Base-by-base conservation (phyloP, 1,140 invertebrate genomes). In the Drosophila persimilis region DNA sequence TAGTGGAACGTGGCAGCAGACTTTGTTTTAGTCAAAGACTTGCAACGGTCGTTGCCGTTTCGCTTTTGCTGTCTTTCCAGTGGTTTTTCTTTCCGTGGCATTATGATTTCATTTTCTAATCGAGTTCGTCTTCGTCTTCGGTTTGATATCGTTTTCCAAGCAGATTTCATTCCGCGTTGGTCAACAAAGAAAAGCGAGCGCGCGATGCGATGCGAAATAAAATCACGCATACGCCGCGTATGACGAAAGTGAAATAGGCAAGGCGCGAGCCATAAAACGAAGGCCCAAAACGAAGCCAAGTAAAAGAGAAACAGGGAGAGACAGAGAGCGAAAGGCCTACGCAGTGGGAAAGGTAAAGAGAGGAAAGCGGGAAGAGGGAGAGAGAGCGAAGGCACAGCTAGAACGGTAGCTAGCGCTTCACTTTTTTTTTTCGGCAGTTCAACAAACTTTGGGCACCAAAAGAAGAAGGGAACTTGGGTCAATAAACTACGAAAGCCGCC, bases 41-140 rank as follows among this genome's bases (percentile, higher is more conserved):
- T 69, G 76, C 77, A 85, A 73, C 80, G 80, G 80, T 84, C 81
- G 84, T 86, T 86, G 83, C 84, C 83, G 67, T 86, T 88, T 81
- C 55, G 65, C 48, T 75, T 70, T 73, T 73, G 59, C 59, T 31
- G 35, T n/a, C 54, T 39, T 39, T 39, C 3, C 35, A 13, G 35
- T 39, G 35, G 35, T 39, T 39, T 39, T 39, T 39, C 35, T 39
- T 39, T 13, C 3, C 54, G 9, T 24, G n/a, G 50, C 73, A 65
- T 59, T 80, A 61, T 84, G 80, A 84, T 84, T 84, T 84, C 80
- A 85, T 84, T 84, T 84, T 84, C 80, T 79, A 84, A 73, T 69
- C 64, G 66, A 70, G 64, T 39, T 70, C 66, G 66, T 70, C 66
- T 39, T 70, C 66, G 66, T 70, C 66, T 78, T 73, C 76, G 35